phyloP scores from a whole-genome alignment of 2,888 invertebrate species.

The Phaonia tiefii region DNA sequence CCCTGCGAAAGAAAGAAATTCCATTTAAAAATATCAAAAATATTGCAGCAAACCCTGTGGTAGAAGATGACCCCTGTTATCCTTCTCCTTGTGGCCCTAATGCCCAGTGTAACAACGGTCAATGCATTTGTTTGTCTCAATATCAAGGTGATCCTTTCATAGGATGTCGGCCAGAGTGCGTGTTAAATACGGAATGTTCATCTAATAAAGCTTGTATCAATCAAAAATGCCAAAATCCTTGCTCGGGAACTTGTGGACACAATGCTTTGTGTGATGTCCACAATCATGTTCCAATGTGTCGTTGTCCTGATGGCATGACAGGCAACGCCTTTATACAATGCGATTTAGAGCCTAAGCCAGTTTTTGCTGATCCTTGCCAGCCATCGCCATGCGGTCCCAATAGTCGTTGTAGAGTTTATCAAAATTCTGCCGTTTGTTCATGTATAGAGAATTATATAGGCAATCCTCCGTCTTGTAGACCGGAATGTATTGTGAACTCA shows the following conservation, averaged over 20 bases:
- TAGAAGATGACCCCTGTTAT: constrained; percentile 81
- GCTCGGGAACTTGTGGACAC: constrained; percentile 88
- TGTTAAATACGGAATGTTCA: constrained; percentile 87
- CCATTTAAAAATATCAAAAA: constrained; percentile 3
- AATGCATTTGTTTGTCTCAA: constrained; percentile 86
- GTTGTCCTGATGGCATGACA: constrained; percentile 85
- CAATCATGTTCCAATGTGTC: constrained; percentile 89
- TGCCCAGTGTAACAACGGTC: constrained; percentile 85
- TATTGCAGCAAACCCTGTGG: constrained; percentile 70
- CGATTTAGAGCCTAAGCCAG: constrained; percentile 75
- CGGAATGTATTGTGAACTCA: constrained; percentile 89
- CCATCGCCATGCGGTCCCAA: constrained; percentile 89
- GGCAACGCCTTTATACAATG: constrained; percentile 88
- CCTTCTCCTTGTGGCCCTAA: constrained; percentile 88
- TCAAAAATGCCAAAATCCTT: constrained; percentile 89
- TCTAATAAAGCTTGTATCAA: constrained; percentile 85
- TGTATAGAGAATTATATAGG: constrained; percentile 88
- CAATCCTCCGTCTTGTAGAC: constrained; percentile 88
- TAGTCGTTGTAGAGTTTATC: constrained; percentile 84
- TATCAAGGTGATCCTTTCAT: constrained; percentile 88
- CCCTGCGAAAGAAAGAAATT: neutral
- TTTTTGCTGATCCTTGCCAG: constrained; percentile 84
- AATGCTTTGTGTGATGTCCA: constrained; percentile 89
- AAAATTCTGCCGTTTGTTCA: constrained; percentile 86
- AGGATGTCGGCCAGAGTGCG: constrained; percentile 90